Conservation (phyloP, 2,113 vertebrate species). For the Osmerus eperlanus region DNA sequence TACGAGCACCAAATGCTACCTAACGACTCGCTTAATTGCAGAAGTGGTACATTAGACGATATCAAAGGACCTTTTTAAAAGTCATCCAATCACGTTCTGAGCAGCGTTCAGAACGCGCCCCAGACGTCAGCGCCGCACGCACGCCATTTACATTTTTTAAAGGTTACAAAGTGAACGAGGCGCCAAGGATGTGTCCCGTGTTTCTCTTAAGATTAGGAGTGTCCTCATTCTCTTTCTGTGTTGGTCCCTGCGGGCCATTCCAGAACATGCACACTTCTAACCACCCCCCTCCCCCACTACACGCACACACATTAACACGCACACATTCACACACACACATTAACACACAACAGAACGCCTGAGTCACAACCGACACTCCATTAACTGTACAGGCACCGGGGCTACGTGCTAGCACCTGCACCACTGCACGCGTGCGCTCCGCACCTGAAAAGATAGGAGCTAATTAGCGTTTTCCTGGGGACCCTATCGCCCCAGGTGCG, state of each 20-base stretch:
- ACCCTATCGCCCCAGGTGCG: conserved; percentile 63
- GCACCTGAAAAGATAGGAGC: conserved; percentile 59
- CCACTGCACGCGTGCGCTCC: conserved; percentile 21
- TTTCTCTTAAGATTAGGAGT: conserved; percentile 2
- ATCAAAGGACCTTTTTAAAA: conserved; percentile 70
- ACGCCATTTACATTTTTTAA: conserved; percentile 69
- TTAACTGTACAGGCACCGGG: conserved; percentile 48
- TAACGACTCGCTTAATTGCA: conserved; percentile 71
- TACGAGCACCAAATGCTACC: conserved; percentile 66
- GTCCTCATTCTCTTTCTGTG: conserved; percentile 10
- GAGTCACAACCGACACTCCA: conserved; percentile 40
- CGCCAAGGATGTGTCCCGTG: conserved; percentile 12
- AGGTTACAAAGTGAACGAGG: conserved; percentile 56
- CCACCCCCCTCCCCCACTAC: not conserved
- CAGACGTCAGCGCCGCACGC: conserved; percentile 63
- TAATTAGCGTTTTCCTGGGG: conserved; percentile 69
- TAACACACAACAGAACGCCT: conserved; percentile 7
- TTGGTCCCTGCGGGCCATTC: not conserved
- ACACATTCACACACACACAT: not conserved
- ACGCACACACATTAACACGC: not conserved
- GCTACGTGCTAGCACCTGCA: conserved; percentile 27
- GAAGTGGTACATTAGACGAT: conserved; percentile 64
- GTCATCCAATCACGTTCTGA: conserved; percentile 59
- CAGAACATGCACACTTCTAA: not conserved
- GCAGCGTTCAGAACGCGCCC: conserved; percentile 55